Evolutionary conservation across 2,113 vertebrate genomes (phyloP).

Genomic region (Lophura nycthemera): DNA sequence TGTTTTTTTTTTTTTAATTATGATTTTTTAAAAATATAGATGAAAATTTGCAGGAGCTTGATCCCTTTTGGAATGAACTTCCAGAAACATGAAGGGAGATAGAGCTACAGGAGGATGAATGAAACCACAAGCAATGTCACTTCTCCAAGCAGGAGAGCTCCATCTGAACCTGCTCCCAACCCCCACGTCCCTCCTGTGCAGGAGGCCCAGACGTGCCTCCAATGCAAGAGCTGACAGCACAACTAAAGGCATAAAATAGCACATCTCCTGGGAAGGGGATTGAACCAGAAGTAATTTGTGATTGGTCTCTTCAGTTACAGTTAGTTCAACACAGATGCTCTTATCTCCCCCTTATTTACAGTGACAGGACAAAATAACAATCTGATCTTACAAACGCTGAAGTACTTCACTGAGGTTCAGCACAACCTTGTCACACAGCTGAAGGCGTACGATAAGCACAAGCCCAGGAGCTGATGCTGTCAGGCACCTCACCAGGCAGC

Average conservation of each 20-base stretch:
- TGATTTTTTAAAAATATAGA: background rate
- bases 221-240: background rate
- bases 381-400: background rate
- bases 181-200: too few relatives aligned
- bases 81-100: background rate
- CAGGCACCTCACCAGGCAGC: background rate
- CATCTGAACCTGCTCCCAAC: background rate
- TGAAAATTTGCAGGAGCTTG: background rate
- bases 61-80: background rate
- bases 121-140: fast-evolving
- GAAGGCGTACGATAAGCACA: background rate
- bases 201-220: too few relatives aligned
- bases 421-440: background rate
- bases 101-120: background rate
- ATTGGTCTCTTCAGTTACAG: background rate
- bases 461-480: background rate
- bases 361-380: background rate
- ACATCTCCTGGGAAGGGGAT: background rate
- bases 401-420: background rate
- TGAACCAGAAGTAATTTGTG: background rate
- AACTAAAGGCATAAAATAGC: background rate
- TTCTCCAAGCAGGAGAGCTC: background rate
- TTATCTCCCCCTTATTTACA: background rate
- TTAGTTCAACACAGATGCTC: background rate
- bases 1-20: too few relatives aligned